Evolutionary conservation across 2,113 vertebrate genomes (phyloP).

Genomic region (Camelus bactrianus): DNA sequence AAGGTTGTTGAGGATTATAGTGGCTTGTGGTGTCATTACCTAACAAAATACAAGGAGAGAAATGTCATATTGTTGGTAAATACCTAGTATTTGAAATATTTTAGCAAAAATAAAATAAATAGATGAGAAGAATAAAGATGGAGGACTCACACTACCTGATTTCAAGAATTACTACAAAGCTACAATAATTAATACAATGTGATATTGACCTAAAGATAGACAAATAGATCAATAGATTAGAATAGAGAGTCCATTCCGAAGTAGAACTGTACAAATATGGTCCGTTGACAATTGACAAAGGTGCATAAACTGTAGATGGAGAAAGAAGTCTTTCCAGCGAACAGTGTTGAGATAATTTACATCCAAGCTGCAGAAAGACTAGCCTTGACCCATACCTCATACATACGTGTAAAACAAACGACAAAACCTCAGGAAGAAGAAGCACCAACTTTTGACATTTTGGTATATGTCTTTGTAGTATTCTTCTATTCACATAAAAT

Average conservation of each 20-base stretch:
- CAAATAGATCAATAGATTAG: neutral
- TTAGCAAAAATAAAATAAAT: conserved; percentile 21
- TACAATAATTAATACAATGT: neutral
- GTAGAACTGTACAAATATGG: neutral
- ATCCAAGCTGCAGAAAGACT: neutral
- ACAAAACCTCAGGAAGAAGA: neutral
- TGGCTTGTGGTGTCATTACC: neutral
- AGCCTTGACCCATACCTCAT: neutral
- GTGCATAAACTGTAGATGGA: neutral
- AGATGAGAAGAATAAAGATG: neutral
- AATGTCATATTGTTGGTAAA: neutral
- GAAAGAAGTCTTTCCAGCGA: neutral
- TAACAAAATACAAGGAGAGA: neutral
- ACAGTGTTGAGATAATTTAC: neutral
- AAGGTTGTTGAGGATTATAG: neutral
- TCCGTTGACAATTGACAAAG: neutral
- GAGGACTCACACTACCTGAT: neutral
- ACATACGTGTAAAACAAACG: neutral
- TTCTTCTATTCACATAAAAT: neutral
- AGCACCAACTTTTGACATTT: neutral
- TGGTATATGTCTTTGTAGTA: neutral
- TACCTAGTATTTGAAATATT: neutral
- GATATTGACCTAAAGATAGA: neutral
- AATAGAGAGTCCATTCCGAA: neutral
- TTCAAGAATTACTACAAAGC: conserved; percentile 17